Conservation (phyloP, 2,888 invertebrate species). For the Neoitamus cyanurus region DNA sequence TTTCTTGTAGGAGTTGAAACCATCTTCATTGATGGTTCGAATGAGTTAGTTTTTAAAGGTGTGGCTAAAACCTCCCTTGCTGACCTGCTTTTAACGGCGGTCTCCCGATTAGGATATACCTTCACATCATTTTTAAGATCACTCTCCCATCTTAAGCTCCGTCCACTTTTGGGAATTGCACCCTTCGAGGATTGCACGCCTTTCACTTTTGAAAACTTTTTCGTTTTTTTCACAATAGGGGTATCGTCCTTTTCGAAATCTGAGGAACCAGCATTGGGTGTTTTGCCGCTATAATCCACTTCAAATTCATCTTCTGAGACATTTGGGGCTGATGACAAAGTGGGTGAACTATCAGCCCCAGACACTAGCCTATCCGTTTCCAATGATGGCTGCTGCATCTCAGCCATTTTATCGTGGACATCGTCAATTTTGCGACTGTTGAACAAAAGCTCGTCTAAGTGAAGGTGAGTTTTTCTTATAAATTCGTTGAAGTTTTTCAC, state of each 20-base stretch:
- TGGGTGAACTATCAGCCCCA: neutral
- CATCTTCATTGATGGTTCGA: too few species aligned
- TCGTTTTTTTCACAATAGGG: neutral
- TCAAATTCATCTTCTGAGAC: neutral
- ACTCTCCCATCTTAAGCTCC: neutral
- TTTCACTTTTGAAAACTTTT: neutral
- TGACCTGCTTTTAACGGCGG: neutral
- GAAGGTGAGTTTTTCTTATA: neutral
- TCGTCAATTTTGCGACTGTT: constrained; percentile 20
- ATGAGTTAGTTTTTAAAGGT: too few species aligned
- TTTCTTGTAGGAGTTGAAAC: neutral
- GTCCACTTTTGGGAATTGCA: neutral
- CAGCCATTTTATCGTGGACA: neutral
- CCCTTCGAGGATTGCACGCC: neutral
- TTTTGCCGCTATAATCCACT: neutral
- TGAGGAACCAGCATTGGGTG: neutral
- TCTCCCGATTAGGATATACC: neutral
- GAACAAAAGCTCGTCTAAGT: neutral
- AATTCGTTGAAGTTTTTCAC: constrained; percentile 19
- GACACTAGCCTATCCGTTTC: neutral
- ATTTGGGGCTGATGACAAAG: too few species aligned
- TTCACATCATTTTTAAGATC: neutral
- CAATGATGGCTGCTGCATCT: neutral
- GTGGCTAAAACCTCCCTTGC: too few species aligned
- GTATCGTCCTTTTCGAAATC: neutral